A percentile compares a stretch with the other conserved stretches of the same genome.
Conservation (phyloP, 2,888 invertebrate species). For the Tetramorium bicarinatum region DNA sequence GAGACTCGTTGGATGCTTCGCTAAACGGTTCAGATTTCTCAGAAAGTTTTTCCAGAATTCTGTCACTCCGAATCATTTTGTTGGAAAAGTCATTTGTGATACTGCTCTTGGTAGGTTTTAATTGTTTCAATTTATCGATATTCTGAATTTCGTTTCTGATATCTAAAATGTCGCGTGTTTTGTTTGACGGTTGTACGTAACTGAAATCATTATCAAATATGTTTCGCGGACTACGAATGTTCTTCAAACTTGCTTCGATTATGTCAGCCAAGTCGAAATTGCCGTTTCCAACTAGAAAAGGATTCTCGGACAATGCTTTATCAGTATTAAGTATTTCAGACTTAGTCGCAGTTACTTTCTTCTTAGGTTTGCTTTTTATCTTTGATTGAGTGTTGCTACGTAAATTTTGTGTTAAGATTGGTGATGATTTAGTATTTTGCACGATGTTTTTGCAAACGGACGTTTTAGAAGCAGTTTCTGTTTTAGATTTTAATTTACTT, state of each 20-base stretch:
- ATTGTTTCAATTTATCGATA: slow-evolving; percentile 2
- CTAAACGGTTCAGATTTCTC: slow-evolving; percentile 66
- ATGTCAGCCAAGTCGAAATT: slow-evolving; percentile 66
- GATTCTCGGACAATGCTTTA: slow-evolving; percentile 7
- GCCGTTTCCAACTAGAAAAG: slow-evolving; percentile 34
- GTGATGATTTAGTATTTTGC: background rate
- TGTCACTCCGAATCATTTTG: background rate
- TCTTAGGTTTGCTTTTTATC: slow-evolving; percentile 56
- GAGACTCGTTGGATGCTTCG: slow-evolving; percentile 55
- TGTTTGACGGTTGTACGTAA: slow-evolving; percentile 53
- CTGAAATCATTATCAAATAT: slow-evolving; percentile 69
- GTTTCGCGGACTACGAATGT: slow-evolving; percentile 64
- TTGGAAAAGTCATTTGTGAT: background rate
- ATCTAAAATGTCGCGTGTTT: slow-evolving; percentile 4
- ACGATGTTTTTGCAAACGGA: background rate
- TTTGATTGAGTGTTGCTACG: slow-evolving; percentile 12
- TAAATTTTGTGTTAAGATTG: background rate
- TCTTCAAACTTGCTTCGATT: slow-evolving; percentile 70
- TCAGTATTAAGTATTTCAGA: slow-evolving; percentile 61
- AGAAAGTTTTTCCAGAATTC: slow-evolving; percentile 63
- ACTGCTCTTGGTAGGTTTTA: background rate
- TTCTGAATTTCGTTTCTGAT: slow-evolving; percentile 12
- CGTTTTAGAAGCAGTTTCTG: background rate
- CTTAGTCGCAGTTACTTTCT: slow-evolving; percentile 59
- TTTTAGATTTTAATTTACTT: slow-evolving; percentile 1